These are phyloP conservation scores for Megaustenia siamemsis DNA, from an alignment of 2,888 invertebrate species.

Conservation along the genomic window DNA sequence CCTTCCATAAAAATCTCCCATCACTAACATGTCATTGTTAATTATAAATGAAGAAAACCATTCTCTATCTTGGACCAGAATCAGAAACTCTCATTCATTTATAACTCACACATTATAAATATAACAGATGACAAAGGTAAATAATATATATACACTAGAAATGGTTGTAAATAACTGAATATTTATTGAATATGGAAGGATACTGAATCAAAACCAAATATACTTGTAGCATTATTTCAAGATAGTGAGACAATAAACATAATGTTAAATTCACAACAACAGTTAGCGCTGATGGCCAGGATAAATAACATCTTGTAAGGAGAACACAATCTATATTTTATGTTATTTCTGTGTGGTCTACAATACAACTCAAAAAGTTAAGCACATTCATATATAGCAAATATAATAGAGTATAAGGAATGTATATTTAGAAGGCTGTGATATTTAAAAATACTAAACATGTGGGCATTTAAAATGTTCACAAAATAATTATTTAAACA, in stretches of 20 bases:
- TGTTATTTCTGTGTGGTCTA: background rate
- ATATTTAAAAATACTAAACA: background rate
- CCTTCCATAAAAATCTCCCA: no score
- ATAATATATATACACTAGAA: no score
- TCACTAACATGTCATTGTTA: no score
- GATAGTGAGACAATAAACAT: background rate
- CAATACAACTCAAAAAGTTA: background rate
- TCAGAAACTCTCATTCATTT: no score
- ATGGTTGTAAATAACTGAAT: constrained; percentile 8
- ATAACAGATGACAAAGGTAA: no score
- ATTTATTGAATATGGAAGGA: constrained; percentile 28
- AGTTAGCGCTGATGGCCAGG: background rate
- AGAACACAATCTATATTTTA: background rate
- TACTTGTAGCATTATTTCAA: background rate
- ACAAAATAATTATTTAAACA: background rate
- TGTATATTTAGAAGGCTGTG: constrained; percentile 28
- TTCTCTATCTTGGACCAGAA: no score
- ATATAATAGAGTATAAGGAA: constrained; percentile 7
- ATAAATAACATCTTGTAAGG: constrained; percentile 4
- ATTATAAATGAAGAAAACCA: no score
- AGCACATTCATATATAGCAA: background rate
- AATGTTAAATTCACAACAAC: background rate
- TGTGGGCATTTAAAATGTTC: background rate
- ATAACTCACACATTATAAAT: no score
- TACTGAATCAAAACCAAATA: constrained; percentile 10